phyloP scores from a whole-genome alignment of 2,888 invertebrate species.

The Drosophila pullipes region DNA sequence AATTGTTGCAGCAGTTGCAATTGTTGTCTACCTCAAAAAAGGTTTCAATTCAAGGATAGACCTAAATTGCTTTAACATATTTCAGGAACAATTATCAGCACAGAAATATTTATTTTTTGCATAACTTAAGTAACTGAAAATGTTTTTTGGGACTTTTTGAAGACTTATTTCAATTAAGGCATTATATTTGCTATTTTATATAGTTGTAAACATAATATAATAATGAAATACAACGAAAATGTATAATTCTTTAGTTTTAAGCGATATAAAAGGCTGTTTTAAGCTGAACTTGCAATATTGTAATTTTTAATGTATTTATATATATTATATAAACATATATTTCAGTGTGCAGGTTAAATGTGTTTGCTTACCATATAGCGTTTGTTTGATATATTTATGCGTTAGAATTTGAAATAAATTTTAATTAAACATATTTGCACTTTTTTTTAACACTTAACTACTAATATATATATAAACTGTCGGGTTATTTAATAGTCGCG shows the following conservation, averaged over 20 bases:
- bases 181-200: background rate
- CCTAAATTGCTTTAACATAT: background rate
- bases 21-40: background rate
- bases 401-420: conserved; percentile 9
- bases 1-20: conserved; percentile 7
- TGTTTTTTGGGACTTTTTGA: background rate
- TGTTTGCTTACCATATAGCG: conserved; percentile 42
- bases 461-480: conserved; percentile 2
- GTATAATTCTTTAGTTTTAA: background rate
- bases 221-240: background rate
- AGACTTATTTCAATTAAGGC: background rate
- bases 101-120: background rate
- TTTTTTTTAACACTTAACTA: conserved; percentile 25
- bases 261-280: background rate
- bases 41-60: conserved; percentile 4
- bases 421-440: conserved; percentile 37
- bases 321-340: background rate
- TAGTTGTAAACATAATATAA: background rate
- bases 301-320: background rate
- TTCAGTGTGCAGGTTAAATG: background rate
- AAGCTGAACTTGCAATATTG: background rate
- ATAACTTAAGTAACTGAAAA: background rate
- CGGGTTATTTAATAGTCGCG: conserved; percentile 26
- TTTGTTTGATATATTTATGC: background rate
- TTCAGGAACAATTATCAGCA: no score